Percentiles rank a stretch among this genome's conserved stretches.
Conservation (phyloP, 2,888 invertebrate species). For the Synanthedon andrenaeformis region DNA sequence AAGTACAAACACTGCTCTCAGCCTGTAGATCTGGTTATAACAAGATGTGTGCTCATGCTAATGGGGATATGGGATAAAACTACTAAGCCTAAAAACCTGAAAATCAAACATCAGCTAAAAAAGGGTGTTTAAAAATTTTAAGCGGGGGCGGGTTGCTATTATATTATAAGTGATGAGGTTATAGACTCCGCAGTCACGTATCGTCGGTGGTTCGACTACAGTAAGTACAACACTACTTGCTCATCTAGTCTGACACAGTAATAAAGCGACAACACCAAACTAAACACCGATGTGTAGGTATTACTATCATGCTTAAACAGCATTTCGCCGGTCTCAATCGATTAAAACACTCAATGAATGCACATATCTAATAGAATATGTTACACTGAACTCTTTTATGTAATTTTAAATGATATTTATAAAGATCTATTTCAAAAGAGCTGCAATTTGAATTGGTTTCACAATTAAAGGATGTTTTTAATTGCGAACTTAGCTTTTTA, state of each 20-base stretch:
- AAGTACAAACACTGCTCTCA: no score
- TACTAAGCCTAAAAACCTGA: no score
- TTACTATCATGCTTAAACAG: slow-evolving; percentile 17
- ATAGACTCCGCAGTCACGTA: no score
- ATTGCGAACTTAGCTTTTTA: no score
- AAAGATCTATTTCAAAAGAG: neutral
- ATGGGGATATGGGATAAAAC: no score
- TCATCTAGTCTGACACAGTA: slow-evolving; percentile 45
- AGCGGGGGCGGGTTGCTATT: no score
- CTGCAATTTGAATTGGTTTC: neutral
- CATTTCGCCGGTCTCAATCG: slow-evolving; percentile 12
- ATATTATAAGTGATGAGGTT: no score
- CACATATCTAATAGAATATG: slow-evolving; percentile 20
- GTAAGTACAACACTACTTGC: slow-evolving; percentile 41
- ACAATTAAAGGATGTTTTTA: neutral
- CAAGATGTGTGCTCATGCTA: no score
- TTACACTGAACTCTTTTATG: slow-evolving; percentile 12
- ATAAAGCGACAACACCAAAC: slow-evolving; percentile 62
- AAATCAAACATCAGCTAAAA: no score
- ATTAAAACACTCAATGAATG: slow-evolving; percentile 32
- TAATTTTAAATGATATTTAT: slow-evolving; percentile 5
- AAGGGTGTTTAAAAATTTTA: no score
- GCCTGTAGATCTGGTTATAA: no score
- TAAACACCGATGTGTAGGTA: slow-evolving; percentile 44
- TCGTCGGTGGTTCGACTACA: neutral